phyloP scores from a whole-genome alignment of 1,140 invertebrate genomes.

The Wiebesia pumilae region DNA sequence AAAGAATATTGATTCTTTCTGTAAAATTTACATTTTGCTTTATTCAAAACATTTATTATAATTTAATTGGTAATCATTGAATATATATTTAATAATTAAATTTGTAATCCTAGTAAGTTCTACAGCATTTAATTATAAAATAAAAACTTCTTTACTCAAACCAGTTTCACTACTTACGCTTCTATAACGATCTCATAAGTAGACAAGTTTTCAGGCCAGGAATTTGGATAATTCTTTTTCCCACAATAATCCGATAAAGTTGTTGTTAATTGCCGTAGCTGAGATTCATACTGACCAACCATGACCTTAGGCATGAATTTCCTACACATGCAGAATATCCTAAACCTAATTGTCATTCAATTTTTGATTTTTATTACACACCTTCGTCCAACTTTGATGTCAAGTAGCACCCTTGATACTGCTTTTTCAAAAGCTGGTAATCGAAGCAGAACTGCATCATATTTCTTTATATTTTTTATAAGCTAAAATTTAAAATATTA shows the following conservation, averaged over 20 bases:
- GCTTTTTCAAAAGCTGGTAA: slow-evolving; percentile 90
- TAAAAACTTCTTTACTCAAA: not conserved
- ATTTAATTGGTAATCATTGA: not conserved
- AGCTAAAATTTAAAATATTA: slow-evolving; percentile 76
- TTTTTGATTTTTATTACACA: slow-evolving; percentile 71
- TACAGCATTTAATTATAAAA: not conserved
- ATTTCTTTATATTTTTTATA: slow-evolving; percentile 86
- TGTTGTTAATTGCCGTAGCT: slow-evolving; percentile 87
- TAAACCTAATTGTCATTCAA: slow-evolving; percentile 71
- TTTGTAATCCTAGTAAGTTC: not conserved
- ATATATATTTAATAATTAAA: not conserved
- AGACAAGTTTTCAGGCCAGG: slow-evolving; percentile 82
- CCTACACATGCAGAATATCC: slow-evolving; percentile 77
- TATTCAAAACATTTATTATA: too few relatives aligned
- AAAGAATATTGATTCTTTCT: too few relatives aligned
- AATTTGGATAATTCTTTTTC: slow-evolving; percentile 79
- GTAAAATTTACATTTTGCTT: too few relatives aligned
- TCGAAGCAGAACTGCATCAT: slow-evolving; percentile 82
- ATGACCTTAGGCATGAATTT: slow-evolving; percentile 93
- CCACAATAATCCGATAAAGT: slow-evolving; percentile 87
- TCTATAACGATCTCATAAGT: slow-evolving; percentile 92
- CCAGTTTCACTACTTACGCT: slow-evolving; percentile 79
- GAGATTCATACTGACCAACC: slow-evolving; percentile 87
- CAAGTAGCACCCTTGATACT: slow-evolving; percentile 85
- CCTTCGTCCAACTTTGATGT: slow-evolving; percentile 89